Conservation (phyloP, 2,888 invertebrate genomes). For the Eristalis pertinax region DNA sequence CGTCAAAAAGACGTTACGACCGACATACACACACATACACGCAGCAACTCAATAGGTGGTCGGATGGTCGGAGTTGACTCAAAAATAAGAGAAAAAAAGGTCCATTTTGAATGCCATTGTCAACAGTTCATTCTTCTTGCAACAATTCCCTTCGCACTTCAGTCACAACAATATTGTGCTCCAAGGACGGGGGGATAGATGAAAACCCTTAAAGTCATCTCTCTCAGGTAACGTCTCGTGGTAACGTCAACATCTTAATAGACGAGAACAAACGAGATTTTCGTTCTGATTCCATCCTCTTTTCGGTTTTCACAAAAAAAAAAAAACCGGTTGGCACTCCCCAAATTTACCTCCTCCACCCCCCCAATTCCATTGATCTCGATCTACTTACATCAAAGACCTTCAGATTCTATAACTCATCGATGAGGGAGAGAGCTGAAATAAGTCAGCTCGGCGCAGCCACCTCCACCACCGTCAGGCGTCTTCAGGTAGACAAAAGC, state of each 20-base stretch:
- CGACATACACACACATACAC: neutral
- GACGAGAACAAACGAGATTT: constrained; percentile 10
- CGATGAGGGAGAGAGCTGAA: neutral
- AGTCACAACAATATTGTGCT: constrained; percentile 3
- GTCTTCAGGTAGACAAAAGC: neutral
- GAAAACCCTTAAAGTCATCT: neutral
- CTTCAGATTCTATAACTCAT: neutral
- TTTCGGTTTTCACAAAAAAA: neutral
- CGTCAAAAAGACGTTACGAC: constrained; percentile 6
- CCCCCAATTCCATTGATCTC: neutral
- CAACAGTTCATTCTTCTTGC: constrained; percentile 23
- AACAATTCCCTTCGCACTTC: constrained; percentile 6
- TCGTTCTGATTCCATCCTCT: neutral
- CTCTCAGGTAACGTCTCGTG: neutral
- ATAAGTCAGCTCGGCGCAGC: no score
- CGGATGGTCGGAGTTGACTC: neutral
- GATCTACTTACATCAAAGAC: constrained; percentile 16
- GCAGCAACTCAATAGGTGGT: neutral
- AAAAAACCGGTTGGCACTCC: neutral
- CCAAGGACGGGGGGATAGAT: neutral
- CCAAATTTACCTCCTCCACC: neutral
- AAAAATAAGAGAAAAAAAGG: neutral
- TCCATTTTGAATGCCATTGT: constrained; percentile 3
- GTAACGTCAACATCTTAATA: constrained; percentile 6
- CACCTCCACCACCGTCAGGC: neutral